Conservation (phyloP, 2,888 invertebrate genomes). For the Caenorhabditis japonica region DNA sequence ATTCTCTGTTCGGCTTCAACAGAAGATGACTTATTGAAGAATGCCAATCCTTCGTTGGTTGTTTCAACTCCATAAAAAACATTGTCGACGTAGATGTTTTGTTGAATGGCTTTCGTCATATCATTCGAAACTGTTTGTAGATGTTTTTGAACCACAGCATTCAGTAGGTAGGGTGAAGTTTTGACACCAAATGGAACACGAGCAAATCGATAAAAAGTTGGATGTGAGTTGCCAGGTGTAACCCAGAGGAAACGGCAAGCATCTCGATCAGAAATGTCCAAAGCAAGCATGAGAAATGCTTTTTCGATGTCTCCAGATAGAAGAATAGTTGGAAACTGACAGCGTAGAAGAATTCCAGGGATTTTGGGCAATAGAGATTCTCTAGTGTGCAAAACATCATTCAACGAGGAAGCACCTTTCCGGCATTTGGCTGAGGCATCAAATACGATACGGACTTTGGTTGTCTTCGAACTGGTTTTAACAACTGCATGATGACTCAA, state of each 20-base stretch:
- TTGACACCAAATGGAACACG: slow-evolving; percentile 61
- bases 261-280: slow-evolving; percentile 53
- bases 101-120: not conserved
- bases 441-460: slow-evolving; percentile 62
- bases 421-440: slow-evolving; percentile 48
- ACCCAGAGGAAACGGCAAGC: slow-evolving; percentile 57
- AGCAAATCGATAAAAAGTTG: slow-evolving; percentile 38
- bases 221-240: not conserved
- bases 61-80: slow-evolving; percentile 9
- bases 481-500: slow-evolving; percentile 58
- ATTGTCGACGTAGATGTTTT: slow-evolving; percentile 26
- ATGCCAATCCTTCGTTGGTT: not conserved
- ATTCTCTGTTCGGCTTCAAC: slow-evolving; percentile 5
- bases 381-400: slow-evolving; percentile 56
- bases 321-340: slow-evolving; percentile 21
- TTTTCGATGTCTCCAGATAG: slow-evolving; percentile 60
- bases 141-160: slow-evolving; percentile 36
- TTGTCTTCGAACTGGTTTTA: slow-evolving; percentile 29
- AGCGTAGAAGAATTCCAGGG: slow-evolving; percentile 51
- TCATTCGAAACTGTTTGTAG: not conserved
- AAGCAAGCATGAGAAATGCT: slow-evolving; percentile 59
- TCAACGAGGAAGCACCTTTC: slow-evolving; percentile 34
- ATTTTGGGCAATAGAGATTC: slow-evolving; percentile 48
- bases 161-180: slow-evolving; percentile 55
- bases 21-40: not conserved